Evolutionary conservation across 1,140 invertebrate genomes (phyloP), one percentile per base, ranked within the genome.

Genomic region (Pseudobourletiella spinata): DNA sequence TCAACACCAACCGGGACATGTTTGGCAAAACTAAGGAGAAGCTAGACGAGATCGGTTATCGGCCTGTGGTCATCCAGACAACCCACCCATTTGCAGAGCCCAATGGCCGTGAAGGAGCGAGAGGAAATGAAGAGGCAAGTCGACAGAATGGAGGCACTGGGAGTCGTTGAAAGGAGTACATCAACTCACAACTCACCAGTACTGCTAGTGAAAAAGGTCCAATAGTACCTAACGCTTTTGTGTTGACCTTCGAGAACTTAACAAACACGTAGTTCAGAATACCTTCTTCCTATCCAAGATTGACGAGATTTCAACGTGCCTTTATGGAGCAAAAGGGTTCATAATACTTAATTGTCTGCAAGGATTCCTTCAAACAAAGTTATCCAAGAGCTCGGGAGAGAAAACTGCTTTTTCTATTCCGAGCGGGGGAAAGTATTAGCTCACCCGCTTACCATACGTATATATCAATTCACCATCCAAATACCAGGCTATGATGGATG

Each of bases 401-500:
- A 57, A 60, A 16, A 76, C 75, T 4, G 73, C 74, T 0, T 63
- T 75, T 57, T 11, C 32, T 11, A 64, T 67, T 42, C 70, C 67
- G 3, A 60, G 66, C n/a, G 71, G 71, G 60, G 74, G 74, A 0
- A 63, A 76, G 0, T 77, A 72, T 30, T 73, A 76, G 60, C 76
- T 65, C 57, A n/a, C 61, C 0, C 39, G 59, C 15, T 75, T 79
- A 71, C 68, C 73, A 6, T 77, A 79, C 48, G 77, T 78, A 15
- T 66, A 80, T 0, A 61, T 64, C 15, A 79, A 78, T 66, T 75
- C 76, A 4, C 71, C 73, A 1, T 73, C 76, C 39, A 74, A 74
- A 0, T 82, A 80, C 64, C 76, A 80, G 65, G 55, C 79, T 11
- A 74, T 77, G 14, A 79, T 82, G 57, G 72, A 80, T 65, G 44